Evolutionary conservation across 2,113 vertebrate genomes (phyloP).

Genomic region (Arothron firmamentum): DNA sequence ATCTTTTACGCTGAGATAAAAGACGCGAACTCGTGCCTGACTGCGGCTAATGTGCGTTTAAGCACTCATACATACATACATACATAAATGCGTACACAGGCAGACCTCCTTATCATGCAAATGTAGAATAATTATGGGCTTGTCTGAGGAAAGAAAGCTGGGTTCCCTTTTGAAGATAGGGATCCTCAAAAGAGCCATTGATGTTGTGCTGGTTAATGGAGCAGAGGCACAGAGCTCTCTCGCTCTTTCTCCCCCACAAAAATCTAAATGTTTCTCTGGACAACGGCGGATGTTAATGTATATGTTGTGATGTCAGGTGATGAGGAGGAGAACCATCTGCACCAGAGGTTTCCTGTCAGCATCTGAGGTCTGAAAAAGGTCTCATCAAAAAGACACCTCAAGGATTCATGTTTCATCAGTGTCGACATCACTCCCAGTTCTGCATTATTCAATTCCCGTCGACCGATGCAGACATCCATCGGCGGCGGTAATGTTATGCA

Average conservation of each 20-base stretch:
- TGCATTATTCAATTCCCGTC: no score
- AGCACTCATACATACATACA: conserved; percentile 60
- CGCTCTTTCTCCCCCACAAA: conserved; percentile 2
- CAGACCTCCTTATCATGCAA: conserved; percentile 69
- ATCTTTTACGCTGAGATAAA: conserved; percentile 58
- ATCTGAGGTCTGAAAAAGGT: background rate
- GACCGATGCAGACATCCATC: no score
- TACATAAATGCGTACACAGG: conserved; percentile 59
- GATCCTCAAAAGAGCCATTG: conserved; percentile 62
- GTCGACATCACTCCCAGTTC: background rate
- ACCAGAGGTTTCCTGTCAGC: background rate
- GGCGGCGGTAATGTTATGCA: no score
- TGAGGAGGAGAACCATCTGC: background rate
- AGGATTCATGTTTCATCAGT: background rate
- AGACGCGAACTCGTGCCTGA: conserved; percentile 42
- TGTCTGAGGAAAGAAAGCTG: conserved; percentile 52
- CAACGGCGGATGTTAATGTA: conserved; percentile 3
- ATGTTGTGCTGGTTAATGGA: conserved; percentile 57
- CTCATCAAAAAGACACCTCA: background rate
- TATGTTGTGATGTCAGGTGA: background rate
- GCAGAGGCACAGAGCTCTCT: conserved; percentile 30
- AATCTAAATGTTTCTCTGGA: conserved; percentile 12
- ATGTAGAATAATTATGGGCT: conserved; percentile 68
- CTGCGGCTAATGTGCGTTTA: conserved; percentile 67
- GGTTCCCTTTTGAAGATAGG: conserved; percentile 64